Evolutionary conservation across 2,113 vertebrate genomes (phyloP).

Genomic region (Salminus brasiliensis): DNA sequence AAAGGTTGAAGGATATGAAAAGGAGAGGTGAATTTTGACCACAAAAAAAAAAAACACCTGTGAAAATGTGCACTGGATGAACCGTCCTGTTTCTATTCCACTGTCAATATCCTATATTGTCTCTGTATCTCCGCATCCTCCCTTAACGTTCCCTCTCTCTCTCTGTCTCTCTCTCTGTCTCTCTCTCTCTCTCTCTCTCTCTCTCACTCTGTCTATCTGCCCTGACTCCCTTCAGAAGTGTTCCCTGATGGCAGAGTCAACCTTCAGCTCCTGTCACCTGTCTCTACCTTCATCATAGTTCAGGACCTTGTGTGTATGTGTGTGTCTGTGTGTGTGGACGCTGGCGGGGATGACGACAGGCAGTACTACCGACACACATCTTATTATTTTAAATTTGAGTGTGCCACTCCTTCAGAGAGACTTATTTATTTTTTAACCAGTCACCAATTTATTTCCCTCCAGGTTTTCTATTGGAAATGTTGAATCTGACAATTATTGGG

Average conservation of each 20-base stretch:
- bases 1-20: neutral
- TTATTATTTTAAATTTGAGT: constrained; percentile 77
- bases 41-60: neutral
- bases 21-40: constrained; percentile 1
- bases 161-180: neutral
- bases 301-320: constrained; percentile 44
- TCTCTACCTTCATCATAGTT: constrained; percentile 79
- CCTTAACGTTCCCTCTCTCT: constrained; percentile 11
- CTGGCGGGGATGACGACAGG: constrained; percentile 25
- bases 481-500: constrained; percentile 75
- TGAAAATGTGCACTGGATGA: neutral
- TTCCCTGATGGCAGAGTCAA: constrained; percentile 74
- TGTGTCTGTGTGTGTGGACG: constrained; percentile 10
- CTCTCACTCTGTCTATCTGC: constrained; percentile 8
- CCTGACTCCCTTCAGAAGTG: constrained; percentile 63
- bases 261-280: constrained; percentile 78
- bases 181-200: neutral
- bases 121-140: constrained; percentile 30
- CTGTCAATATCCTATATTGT: constrained; percentile 32
- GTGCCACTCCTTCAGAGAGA: constrained; percentile 64
- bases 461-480: constrained; percentile 65
- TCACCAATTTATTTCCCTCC: constrained; percentile 33
- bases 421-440: constrained; percentile 61
- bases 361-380: constrained; percentile 73
- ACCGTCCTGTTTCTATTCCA: constrained; percentile 15